Base-by-base conservation (phyloP, 35 echinoderm and acorn worm genomes). In the Ophioderma brevispina region DNA sequence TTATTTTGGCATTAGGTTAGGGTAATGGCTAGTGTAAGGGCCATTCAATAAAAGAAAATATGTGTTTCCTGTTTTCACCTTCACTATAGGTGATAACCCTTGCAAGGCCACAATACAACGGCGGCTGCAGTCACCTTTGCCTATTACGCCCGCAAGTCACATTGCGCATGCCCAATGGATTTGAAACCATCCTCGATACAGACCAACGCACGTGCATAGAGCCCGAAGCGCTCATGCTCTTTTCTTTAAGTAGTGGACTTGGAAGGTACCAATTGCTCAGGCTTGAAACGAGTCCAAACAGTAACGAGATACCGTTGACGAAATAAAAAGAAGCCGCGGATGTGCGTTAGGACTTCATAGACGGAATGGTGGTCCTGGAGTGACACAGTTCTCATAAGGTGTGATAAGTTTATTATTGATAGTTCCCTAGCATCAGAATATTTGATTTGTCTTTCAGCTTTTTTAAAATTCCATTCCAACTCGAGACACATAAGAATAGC, bases 151-250 rank as follows among this genome's bases (percentile, higher is more conserved):
- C 90, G 0, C 40, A 55, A 0, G 87, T 40, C 79, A 76, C 42
- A 80, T 95, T 98, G 96, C 84, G 70, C 93, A 42, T 98, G 96
- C 80, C 96, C 96, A 21, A 94, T 77, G 50, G 96, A 93, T 13
- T 75, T 90, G 52, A 93, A 98, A 64, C 90, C 95, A 14, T 87
- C 93, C 5, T 40, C n/a, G n/a, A n/a, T n/a, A n/a, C 81, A 0
- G 93, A 98, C 82, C 79, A 59, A 14, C 81, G 84, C 28, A 98
- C 86, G 87, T 98, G 96, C 78, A 98, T 98, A 82, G 79, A 87
- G n/a, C 96, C 96, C 0, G 96, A 98, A 63, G 96, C 96, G 0
- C 95, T 98, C 87, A 93, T 98, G 13, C 84, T 98, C 40, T 94
- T 98, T 64, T 92, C 81, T 55, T 76, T 85, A 46, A 80, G 37